These are phyloP conservation scores for Hemiscyllium ocellatum DNA, from an alignment of 2,113 vertebrate species.

Conservation along the genomic window DNA sequence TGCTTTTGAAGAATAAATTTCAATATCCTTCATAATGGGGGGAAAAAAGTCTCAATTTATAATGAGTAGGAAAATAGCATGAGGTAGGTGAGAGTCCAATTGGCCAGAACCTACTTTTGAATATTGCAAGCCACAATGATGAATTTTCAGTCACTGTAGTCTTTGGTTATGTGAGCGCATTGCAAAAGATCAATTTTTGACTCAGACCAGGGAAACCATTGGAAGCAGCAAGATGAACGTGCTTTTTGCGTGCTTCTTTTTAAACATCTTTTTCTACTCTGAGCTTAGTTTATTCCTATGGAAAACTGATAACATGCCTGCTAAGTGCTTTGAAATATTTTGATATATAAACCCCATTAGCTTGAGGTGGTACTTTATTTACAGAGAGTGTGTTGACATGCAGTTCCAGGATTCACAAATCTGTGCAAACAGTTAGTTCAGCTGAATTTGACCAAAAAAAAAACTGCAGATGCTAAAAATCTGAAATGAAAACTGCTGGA, in stretches of 20 bases:
- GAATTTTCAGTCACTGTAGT: neutral
- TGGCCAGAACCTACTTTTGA: neutral
- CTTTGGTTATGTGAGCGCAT: neutral
- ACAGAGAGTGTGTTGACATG: neutral
- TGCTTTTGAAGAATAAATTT: neutral
- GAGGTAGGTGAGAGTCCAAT: neutral
- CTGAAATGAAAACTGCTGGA: no score
- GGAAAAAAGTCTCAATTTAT: neutral
- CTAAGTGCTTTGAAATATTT: no score
- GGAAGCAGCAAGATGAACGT: neutral
- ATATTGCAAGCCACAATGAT: neutral
- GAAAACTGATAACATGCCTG: no score
- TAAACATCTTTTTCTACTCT: neutral
- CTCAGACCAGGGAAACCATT: neutral
- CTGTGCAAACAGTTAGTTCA: neutral
- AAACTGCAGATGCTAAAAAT: no score
- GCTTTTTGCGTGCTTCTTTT: neutral
- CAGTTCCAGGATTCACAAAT: neutral
- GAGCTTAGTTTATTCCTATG: no score
- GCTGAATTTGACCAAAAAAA: neutral
- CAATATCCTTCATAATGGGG: neutral
- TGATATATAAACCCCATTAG: no score
- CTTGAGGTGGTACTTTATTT: neutral
- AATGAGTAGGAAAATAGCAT: neutral
- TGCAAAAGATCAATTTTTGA: neutral